A percentile compares a stretch with the other conserved stretches of the same genome.
Evolutionary conservation across 2,888 invertebrate genomes (phyloP).

Genomic region (Drosophila mimetica): DNA sequence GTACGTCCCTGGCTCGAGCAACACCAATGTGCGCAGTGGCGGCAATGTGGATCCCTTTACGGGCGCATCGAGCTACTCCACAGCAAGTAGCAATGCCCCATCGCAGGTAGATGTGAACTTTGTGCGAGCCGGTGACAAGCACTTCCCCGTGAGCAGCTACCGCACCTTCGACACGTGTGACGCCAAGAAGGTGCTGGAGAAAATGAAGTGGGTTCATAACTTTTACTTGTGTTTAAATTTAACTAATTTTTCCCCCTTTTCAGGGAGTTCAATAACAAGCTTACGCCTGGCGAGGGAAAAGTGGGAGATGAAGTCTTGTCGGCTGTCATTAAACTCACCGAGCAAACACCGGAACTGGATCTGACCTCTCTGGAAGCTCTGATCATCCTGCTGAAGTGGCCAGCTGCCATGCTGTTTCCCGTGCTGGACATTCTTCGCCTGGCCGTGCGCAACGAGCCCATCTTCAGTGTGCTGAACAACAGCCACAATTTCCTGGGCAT

Average conservation of each 20-base stretch:
- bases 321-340: constrained; percentile 87
- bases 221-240: too few relatives aligned
- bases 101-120: constrained; percentile 75
- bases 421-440: constrained; percentile 94
- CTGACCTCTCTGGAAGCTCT: constrained; percentile 84
- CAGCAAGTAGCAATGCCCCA: constrained; percentile 75
- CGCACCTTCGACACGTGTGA: constrained; percentile 92
- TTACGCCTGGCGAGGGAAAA: constrained; percentile 62
- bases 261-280: constrained; percentile 89
- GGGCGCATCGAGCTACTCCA: constrained; percentile 89
- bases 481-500: constrained; percentile 84
- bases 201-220: constrained; percentile 85
- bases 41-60: constrained; percentile 88
- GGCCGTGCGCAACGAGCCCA: constrained; percentile 89
- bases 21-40: constrained; percentile 69
- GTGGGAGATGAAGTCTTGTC: constrained; percentile 77
- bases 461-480: constrained; percentile 86
- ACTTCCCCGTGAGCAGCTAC: constrained; percentile 85
- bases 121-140: constrained; percentile 72
- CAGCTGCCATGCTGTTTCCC: constrained; percentile 92
- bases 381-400: constrained; percentile 78
- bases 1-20: constrained; percentile 87
- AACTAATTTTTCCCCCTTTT: constrained; percentile 44
- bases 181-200: constrained; percentile 89
- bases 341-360: constrained; percentile 80